Evolutionary conservation across 2,797 vertebrate genomes (phyloP).

Genomic region (Erithacus rubecula): DNA sequence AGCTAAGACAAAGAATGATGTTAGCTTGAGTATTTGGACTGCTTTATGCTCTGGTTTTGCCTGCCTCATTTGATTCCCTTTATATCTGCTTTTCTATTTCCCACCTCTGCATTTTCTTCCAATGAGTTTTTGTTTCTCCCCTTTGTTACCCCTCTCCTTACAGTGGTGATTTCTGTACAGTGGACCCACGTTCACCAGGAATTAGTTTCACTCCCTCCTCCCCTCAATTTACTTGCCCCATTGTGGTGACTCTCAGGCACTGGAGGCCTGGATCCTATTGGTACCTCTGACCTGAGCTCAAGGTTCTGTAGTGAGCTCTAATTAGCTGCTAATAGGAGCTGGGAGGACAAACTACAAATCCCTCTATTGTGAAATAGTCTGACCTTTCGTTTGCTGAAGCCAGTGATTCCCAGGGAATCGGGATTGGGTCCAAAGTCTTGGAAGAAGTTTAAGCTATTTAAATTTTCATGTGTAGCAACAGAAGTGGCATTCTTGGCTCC

Average conservation of each 20-base stretch:
- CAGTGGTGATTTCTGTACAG: background rate
- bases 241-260: background rate
- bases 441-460: constrained; percentile 37
- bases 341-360: constrained; percentile 35
- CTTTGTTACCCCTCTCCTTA: background rate
- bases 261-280: background rate
- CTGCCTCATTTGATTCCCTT: background rate
- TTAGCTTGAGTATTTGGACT: background rate
- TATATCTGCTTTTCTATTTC: background rate
- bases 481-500: constrained; percentile 38
- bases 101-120: background rate
- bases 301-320: background rate
- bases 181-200: background rate
- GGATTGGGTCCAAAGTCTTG: constrained; percentile 34
- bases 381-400: background rate
- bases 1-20: background rate
- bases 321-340: background rate
- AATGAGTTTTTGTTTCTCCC: background rate
- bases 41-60: background rate
- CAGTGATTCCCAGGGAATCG: background rate
- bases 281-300: background rate
- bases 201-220: background rate
- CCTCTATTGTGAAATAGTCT: constrained; percentile 12
- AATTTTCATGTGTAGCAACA: constrained; percentile 22
- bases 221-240: background rate